Evolutionary conservation across 2,113 vertebrate genomes (phyloP).

Genomic region (Nettapus auritus): DNA sequence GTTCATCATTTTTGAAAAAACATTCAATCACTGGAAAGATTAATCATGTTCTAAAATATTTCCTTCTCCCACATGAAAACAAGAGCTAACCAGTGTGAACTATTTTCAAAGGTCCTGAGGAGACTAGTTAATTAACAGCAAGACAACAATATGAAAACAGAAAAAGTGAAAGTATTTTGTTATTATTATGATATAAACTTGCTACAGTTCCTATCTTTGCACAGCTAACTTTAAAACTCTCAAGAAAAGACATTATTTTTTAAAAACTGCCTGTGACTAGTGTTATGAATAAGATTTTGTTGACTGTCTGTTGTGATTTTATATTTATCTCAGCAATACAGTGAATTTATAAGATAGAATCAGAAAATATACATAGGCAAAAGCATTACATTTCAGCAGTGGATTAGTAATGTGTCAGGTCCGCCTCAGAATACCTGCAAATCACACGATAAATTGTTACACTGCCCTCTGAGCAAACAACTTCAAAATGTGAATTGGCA

Average conservation of each 20-base stretch:
- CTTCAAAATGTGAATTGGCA: not conserved
- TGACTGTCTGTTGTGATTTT: not conserved
- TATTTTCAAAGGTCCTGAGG: not conserved
- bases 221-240: not conserved
- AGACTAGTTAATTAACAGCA: not conserved
- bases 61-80: not conserved
- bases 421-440: not conserved
- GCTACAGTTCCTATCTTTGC: not conserved
- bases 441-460: not conserved
- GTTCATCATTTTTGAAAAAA: conserved; percentile 14
- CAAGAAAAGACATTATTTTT: not conserved
- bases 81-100: not conserved
- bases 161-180: not conserved
- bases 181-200: not conserved
- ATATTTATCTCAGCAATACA: not conserved
- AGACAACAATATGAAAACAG: not conserved
- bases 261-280: not conserved
- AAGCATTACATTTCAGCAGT: not conserved
- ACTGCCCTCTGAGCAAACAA: not conserved
- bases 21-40: not conserved
- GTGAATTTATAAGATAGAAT: not conserved
- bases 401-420: not conserved
- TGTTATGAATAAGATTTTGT: not conserved
- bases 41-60: conserved; percentile 13
- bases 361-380: not conserved